Evolutionary conservation across 2,888 invertebrate species (phyloP), one percentile per base, ranked within the genome.

Genomic region (Clepsis dumicolana): DNA sequence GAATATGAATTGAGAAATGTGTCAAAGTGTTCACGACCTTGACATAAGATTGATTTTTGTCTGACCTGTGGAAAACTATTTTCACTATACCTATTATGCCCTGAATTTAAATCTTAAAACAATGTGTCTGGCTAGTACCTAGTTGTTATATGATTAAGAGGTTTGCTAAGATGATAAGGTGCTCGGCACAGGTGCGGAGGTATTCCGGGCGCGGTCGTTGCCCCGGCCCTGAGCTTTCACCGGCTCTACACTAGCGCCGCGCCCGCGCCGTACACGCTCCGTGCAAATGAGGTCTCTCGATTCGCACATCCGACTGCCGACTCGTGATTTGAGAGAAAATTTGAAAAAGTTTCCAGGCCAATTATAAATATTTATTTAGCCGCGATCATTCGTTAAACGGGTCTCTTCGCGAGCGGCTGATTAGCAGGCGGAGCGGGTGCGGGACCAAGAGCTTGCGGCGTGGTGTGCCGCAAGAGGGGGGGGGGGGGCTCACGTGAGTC

Each of bases 381-480:
- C 24, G 25, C 25, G 27, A 27, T 29, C 54, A 14, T 48, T 21
- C 4, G 18, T 8, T 48, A 41, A 41, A 8, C 48, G 48, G 48
- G 48, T 18, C 48, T 41, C 16, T 54, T 14, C 38, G 54, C 64
- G 41, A 53, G 54, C 54, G 53, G 64, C 24, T 63, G 54, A 64
- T 64, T 56, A 64, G 63, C 35, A 53, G 25, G 60, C 53, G 60
- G 41, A 41, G 44, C 56, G 60, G 64, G 48, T 35, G 7, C 35
- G 25, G 25, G 35, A n/a, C 64, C 35, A 14, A 14, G 21, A 21
- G 48, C 24, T n/a, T 24, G 32, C 21, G 18, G 52, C 38, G 62
- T 29, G 35, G 50, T 16, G 48, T 5, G 25, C 35, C 24, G 27
- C 21, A 8, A 29, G 24, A 16, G 27, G 2, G 4, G 24, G 61